Evolutionary conservation across 2,888 invertebrate genomes (phyloP).

Genomic region (Chorisops tibialis): DNA sequence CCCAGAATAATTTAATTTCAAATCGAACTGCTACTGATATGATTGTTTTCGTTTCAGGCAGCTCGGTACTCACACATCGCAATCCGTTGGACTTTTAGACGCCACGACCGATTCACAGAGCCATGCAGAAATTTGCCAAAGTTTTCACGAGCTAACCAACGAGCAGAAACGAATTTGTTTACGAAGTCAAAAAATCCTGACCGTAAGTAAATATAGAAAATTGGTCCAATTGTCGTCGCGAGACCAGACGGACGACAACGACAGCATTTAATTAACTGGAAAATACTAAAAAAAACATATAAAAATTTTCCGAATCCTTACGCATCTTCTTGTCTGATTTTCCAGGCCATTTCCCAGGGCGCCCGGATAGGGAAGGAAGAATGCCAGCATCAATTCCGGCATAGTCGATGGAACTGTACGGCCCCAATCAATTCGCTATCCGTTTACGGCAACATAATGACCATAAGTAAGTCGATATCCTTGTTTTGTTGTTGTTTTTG

Average conservation of each 20-base stretch:
- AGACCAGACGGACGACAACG: neutral
- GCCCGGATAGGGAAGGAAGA: constrained; percentile 83
- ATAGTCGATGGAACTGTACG: constrained; percentile 84
- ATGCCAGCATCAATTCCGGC: constrained; percentile 84
- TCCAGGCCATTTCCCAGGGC: constrained; percentile 73
- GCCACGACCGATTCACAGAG: constrained; percentile 26
- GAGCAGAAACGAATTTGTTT: constrained; percentile 35
- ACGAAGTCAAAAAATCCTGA: constrained; percentile 33
- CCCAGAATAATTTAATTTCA: too few species aligned
- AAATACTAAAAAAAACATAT: constrained; percentile 17
- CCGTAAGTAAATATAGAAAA: constrained; percentile 29
- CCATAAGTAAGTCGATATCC: constrained; percentile 68
- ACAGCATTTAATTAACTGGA: constrained; percentile 20
- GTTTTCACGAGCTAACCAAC: constrained; percentile 31
- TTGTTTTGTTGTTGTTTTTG: constrained; percentile 11
- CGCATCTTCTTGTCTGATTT: constrained; percentile 8
- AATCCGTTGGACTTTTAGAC: constrained; percentile 35
- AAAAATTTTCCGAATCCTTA: constrained; percentile 1
- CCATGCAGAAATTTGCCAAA: constrained; percentile 34
- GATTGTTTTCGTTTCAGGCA: constrained; percentile 32
- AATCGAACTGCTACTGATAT: too few species aligned
- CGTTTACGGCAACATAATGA: constrained; percentile 79
- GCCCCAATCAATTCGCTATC: constrained; percentile 56
- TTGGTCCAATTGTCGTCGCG: neutral
- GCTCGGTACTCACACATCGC: constrained; percentile 33